Percentiles rank a stretch among this genome's conserved stretches.
These are phyloP conservation scores for Chondrosia reniformis DNA, from an alignment of 37 sponge, comb jelly and placozoan species.

Conservation along the genomic window DNA sequence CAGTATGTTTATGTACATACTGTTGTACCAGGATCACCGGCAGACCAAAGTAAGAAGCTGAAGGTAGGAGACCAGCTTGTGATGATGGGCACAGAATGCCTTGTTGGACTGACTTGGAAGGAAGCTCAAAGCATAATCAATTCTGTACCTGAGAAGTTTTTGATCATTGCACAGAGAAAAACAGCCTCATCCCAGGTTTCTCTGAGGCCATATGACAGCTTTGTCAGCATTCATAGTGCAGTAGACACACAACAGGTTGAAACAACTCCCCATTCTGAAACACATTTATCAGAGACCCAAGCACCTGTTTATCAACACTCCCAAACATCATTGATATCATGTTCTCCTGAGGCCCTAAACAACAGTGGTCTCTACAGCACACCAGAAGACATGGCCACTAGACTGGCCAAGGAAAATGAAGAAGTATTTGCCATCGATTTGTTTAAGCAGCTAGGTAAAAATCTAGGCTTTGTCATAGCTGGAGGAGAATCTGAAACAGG, in stretches of 20 bases:
- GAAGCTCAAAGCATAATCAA: constrained; percentile 44
- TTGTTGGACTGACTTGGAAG: constrained; percentile 51
- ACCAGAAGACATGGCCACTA: constrained; percentile 4
- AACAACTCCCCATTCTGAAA: neutral
- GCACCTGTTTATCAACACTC: neutral
- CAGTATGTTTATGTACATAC: constrained; percentile 50
- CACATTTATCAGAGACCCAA: neutral
- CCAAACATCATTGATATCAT: neutral
- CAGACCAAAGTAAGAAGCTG: constrained; percentile 31
- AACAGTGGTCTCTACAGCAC: neutral
- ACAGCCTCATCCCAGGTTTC: neutral
- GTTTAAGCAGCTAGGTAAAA: neutral
- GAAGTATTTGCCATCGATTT: constrained; percentile 12
- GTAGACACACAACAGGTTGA: neutral
- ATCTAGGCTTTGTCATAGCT: constrained; percentile 41
- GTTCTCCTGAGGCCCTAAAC: neutral
- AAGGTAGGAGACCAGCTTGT: constrained; percentile 59
- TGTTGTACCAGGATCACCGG: constrained; percentile 37
- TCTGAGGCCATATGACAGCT: neutral
- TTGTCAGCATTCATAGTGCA: neutral
- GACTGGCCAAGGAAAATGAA: neutral
- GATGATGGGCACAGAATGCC: constrained; percentile 58
- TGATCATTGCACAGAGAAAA: constrained; percentile 54
- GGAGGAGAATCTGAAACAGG: constrained; percentile 42
- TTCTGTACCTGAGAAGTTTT: constrained; percentile 23